A percentile compares a stretch with the other conserved stretches of the same genome.
phyloP scores from a whole-genome alignment of 2,888 invertebrate species.

The Ornithoptera priamus region DNA sequence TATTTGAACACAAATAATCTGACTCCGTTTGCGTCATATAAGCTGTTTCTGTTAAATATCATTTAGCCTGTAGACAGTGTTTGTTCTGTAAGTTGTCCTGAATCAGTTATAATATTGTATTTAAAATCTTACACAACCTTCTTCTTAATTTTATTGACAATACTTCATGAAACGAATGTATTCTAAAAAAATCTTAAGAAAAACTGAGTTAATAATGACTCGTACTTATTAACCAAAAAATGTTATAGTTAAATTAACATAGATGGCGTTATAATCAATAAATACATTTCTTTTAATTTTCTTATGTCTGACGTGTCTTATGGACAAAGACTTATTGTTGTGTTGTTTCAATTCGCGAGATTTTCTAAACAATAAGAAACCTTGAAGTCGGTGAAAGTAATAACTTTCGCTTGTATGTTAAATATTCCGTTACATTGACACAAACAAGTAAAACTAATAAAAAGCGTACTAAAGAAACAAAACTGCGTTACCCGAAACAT shows the following conservation, averaged over 20 bases:
- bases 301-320: neutral
- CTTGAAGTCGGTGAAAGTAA: no score
- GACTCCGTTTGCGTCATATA: slow-evolving; percentile 20
- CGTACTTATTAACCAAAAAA: neutral
- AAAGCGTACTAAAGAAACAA: neutral
- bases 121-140: no score
- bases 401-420: no score
- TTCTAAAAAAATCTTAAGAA: neutral
- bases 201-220: neutral
- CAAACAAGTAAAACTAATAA: neutral
- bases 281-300: neutral
- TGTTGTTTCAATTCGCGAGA: no score
- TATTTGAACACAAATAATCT: slow-evolving; percentile 23
- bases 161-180: neutral
- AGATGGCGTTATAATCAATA: neutral
- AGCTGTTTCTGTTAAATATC: slow-evolving; percentile 21
- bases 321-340: neutral
- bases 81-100: slow-evolving; percentile 12
- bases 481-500: neutral
- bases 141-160: neutral
- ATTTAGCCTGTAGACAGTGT: slow-evolving; percentile 22
- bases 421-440: no score
- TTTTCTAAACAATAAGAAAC: no score
- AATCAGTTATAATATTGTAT: slow-evolving; percentile 6
- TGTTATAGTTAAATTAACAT: neutral